Evolutionary conservation across 2,113 vertebrate genomes (phyloP).

Genomic region (Carassius gibelio): DNA sequence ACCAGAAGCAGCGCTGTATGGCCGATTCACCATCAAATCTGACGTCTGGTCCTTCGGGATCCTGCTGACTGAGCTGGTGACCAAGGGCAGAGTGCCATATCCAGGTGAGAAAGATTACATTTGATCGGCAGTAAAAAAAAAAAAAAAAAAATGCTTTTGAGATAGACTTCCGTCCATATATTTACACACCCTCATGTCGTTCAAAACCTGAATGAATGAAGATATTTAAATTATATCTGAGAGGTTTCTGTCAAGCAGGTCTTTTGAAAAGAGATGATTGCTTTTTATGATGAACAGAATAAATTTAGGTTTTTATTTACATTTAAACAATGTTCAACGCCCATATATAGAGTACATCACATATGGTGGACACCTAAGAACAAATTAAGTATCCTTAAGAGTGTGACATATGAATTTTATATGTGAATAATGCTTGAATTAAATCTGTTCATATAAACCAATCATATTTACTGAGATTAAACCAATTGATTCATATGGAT

Average conservation of each 20-base stretch:
- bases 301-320: too few relatives aligned
- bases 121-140: neutral
- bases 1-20: slow-evolving; percentile 94
- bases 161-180: neutral
- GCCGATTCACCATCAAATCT: slow-evolving; percentile 97
- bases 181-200: neutral
- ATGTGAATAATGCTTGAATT: neutral
- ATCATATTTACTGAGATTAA: neutral
- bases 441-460: neutral
- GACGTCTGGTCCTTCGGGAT: slow-evolving; percentile 99
- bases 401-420: too few relatives aligned
- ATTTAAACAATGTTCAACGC: too few relatives aligned
- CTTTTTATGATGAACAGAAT: too few relatives aligned
- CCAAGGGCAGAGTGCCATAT: slow-evolving; percentile 96
- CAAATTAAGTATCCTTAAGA: too few relatives aligned
- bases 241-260: too few relatives aligned
- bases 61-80: slow-evolving; percentile 94
- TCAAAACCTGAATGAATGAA: neutral
- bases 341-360: too few relatives aligned
- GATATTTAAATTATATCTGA: too few relatives aligned
- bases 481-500: neutral
- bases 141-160: neutral
- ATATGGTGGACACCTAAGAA: too few relatives aligned
- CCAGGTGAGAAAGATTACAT: slow-evolving; percentile 80
- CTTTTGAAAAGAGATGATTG: too few relatives aligned